phyloP scores from a whole-genome alignment of 2,888 invertebrate genomes.

The Shargacucullia verbasci region DNA sequence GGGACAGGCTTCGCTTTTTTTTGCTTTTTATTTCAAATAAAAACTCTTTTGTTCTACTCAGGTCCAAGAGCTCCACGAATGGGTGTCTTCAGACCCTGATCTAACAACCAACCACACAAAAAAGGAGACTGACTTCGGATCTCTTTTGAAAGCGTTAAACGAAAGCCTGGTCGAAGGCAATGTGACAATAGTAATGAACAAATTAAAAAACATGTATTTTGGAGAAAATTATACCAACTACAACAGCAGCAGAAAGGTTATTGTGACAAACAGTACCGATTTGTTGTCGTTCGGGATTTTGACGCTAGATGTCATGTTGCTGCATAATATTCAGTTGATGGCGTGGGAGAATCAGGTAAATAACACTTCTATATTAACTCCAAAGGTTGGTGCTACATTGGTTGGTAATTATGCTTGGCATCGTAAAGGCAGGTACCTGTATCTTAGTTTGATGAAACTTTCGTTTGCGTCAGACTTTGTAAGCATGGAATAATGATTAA shows the following conservation, averaged over 20 bases:
- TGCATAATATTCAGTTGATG: conserved; percentile 89
- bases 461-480: too few species aligned
- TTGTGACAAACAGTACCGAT: conserved; percentile 82
- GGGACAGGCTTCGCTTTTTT: too few species aligned
- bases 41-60: too few species aligned
- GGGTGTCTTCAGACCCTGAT: conserved; percentile 82
- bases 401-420: too few species aligned
- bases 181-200: conserved; percentile 82
- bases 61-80: conserved; percentile 86
- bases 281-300: conserved; percentile 88
- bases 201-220: conserved; percentile 86
- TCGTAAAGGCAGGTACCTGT: too few species aligned
- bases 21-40: too few species aligned
- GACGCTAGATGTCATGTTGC: conserved; percentile 88
- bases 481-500: too few species aligned
- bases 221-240: conserved; percentile 75
- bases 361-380: too few species aligned
- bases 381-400: too few species aligned
- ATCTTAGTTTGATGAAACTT: too few species aligned
- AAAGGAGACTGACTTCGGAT: conserved; percentile 70
- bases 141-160: conserved; percentile 84
- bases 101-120: conserved; percentile 62
- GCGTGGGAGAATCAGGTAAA: conserved; percentile 88
- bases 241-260: conserved; percentile 71
- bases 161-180: conserved; percentile 86